Evolutionary conservation across 2,888 invertebrate species (phyloP), one percentile per base, ranked within the genome.

Genomic region (Gibbula magus): DNA sequence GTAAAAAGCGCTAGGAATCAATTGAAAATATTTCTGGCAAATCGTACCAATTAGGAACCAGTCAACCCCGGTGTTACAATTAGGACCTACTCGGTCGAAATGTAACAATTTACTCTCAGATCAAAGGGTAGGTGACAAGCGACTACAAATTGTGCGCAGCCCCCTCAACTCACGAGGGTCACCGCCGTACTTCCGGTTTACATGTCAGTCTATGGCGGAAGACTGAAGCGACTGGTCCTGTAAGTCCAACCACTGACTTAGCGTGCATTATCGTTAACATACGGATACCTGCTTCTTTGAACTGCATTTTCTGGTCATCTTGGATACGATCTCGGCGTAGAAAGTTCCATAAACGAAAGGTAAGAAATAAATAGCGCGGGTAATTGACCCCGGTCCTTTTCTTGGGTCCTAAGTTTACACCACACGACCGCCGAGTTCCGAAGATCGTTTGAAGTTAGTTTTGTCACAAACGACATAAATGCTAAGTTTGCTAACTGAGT

Each of bases 141-240:
- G 70, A 32, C 70, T 32, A 70, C 70, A 70, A 70, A 70, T 70
- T 70, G 70, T 70, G 70, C 70, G 70, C 70, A 70, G 35, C 35
- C 70, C 29, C 29, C 70, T 70, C 70, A 10, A 18, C 70, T 70
- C 70, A 35, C 29, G 70, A 70, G 70, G 70, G 70, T 70, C 70
- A 70, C 39, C n/a, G 70, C 13, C 32, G n/a, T 20, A 70, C 70
- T 70, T 70, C 70, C 70, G 70, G 70, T 70, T 56, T 70, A 70
- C 70, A 39, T 35, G 32, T 70, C 70, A 70, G 70, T 70, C 70
- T 70, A 70, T 70, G 70, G 70, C 70, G 70, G 70, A 70, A 70
- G 70, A 39, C 56, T 10, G 10, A 70, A 16, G 70, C 20, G 70
- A 70, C 39, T 35, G 70, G 70, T 29, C 20, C 39, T 70, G 70